Conservation (phyloP, 2,888 invertebrate species). For the Rhorus exstirpatorius region DNA sequence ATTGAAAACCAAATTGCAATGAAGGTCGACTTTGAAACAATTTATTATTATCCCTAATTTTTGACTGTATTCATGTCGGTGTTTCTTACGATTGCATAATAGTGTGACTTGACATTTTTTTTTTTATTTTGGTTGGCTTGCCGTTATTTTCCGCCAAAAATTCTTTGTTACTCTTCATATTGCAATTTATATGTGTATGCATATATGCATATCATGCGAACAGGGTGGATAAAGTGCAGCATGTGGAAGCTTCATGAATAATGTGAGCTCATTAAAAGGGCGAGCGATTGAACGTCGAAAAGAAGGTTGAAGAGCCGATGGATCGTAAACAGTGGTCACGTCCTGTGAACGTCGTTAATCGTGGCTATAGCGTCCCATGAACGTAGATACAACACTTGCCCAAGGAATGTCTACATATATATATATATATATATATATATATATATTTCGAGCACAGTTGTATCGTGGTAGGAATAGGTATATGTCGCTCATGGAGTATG, state of each 20-base stretch:
- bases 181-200: neutral
- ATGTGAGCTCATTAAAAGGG: constrained; percentile 68
- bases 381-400: constrained; percentile 17
- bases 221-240: constrained; percentile 42
- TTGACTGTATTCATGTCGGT: too few relatives aligned
- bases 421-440: neutral
- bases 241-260: constrained; percentile 64
- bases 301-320: constrained; percentile 65
- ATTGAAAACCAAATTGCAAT: too few relatives aligned
- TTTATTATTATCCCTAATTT: too few relatives aligned
- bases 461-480: neutral
- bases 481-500: constrained; percentile 6
- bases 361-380: constrained; percentile 46
- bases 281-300: constrained; percentile 65
- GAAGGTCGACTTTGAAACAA: too few relatives aligned
- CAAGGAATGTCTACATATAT: constrained; percentile 16
- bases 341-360: constrained; percentile 65
- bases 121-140: too few relatives aligned
- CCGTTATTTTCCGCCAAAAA: neutral
- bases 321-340: constrained; percentile 67
- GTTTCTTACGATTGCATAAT: too few relatives aligned
- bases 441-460: constrained; percentile 2
- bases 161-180: too few relatives aligned
- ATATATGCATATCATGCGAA: neutral
- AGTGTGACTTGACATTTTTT: too few relatives aligned